Base-by-base conservation (phyloP, 2,888 invertebrate species). In the Lepidocyrtoides sp. region DNA sequence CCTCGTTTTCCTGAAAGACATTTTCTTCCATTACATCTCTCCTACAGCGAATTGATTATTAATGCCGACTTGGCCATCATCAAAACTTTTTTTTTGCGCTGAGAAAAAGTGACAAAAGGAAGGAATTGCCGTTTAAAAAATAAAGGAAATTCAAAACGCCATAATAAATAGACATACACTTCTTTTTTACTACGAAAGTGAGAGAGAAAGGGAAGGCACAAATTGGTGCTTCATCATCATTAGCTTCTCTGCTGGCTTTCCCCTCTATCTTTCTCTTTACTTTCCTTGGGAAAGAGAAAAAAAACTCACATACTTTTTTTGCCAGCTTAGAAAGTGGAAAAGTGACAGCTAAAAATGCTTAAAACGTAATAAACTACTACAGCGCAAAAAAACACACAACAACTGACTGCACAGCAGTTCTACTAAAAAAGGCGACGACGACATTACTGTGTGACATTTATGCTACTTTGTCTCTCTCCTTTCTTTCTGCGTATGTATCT, bases 151-250 rank as follows among this genome's bases (percentile, higher is more conserved):
- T 66, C 36, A 66, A 32, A 66, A 66, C 32, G 32, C 17, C 32
- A 17, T 72, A 72, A 72, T 44, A 72, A 44, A 72, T 72, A 69
- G 69, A 5, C 23, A 41, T 1, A 20, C 17, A 5, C 29, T 7
- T 12, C 32, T 20, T 8, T 44, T 10, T 20, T 41, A 60, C 10
- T 26, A 23, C 32, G n/a, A 51, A 17, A 54, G 20, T 32, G n/a
- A 79, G 51, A 54, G 32, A 51, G 5, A 41, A 44, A 26, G 29
- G 57, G 14, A 36, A 72, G 66, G 44, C 72, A 60, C 89, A 89
- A 89, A 89, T 89, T 89, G 89, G 82, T 89, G 89, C 82, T 89
- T 66, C 75, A 89, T 89, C 89, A 88, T 88, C 88, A 88, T 88
- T 88, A 88, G 88, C 66, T 60, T 57, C 57, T 57, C 81, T 81